These are phyloP conservation scores for Alfaro cultratus DNA, from an alignment of 2,797 vertebrate species.

Conservation along the genomic window DNA sequence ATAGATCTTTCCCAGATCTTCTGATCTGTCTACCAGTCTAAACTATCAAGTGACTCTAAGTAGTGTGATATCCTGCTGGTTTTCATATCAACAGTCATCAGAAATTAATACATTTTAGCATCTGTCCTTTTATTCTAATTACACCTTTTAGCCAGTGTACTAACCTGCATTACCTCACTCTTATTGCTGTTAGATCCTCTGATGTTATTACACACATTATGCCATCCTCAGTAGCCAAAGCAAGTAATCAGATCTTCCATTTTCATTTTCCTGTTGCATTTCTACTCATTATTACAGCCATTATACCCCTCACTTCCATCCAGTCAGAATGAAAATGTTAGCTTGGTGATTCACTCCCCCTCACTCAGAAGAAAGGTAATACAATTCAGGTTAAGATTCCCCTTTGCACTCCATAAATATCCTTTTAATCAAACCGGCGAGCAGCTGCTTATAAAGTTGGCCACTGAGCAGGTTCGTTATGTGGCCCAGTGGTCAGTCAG, in stretches of 20 bases:
- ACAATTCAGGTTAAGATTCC: slow-evolving; percentile 26
- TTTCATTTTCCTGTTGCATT: slow-evolving; percentile 58
- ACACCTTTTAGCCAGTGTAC: slow-evolving; percentile 54
- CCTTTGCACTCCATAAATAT: slow-evolving; percentile 43
- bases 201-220: slow-evolving; percentile 65
- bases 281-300: slow-evolving; percentile 56
- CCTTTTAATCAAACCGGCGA: slow-evolving; percentile 32
- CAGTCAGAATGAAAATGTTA: slow-evolving; percentile 33
- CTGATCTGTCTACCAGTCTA: slow-evolving; percentile 25
- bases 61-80: slow-evolving; percentile 48
- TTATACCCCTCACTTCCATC: slow-evolving; percentile 57
- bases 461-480: slow-evolving; percentile 43
- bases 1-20: neutral
- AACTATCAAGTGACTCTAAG: slow-evolving; percentile 29
- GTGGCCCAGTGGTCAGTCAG: slow-evolving; percentile 30
- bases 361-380: slow-evolving; percentile 26
- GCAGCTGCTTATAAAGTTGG: slow-evolving; percentile 31
- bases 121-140: slow-evolving; percentile 59
- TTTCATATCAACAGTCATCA: slow-evolving; percentile 46
- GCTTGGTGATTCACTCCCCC: slow-evolving; percentile 29
- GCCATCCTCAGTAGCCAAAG: slow-evolving; percentile 50
- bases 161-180: slow-evolving; percentile 59
- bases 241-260: slow-evolving; percentile 66
- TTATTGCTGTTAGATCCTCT: slow-evolving; percentile 44
- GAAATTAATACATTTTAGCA: slow-evolving; percentile 59